phyloP scores from a whole-genome alignment of 1,140 invertebrate genomes.

The Cyclargus thomasi region DNA sequence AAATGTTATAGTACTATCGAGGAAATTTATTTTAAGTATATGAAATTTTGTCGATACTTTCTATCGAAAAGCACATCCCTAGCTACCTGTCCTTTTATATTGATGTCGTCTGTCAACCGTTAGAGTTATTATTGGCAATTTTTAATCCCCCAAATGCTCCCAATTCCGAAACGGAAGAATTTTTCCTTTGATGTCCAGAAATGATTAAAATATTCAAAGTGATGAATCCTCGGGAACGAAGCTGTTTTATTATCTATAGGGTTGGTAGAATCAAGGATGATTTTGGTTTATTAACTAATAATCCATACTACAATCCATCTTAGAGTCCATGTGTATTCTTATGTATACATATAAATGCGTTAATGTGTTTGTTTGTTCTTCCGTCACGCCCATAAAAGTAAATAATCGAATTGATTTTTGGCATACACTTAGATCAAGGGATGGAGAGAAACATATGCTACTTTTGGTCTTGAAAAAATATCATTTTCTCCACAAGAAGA shows the following conservation, averaged over 20 bases:
- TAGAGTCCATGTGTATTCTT: too few relatives aligned
- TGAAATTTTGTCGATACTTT: neutral
- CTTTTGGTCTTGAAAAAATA: too few relatives aligned
- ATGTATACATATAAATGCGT: too few relatives aligned
- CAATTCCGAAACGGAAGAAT: neutral
- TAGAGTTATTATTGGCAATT: constrained; percentile 14
- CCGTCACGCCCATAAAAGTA: too few relatives aligned
- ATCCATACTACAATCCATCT: too few relatives aligned
- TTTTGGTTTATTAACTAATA: too few relatives aligned
- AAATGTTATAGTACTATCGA: too few relatives aligned
- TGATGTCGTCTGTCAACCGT: constrained; percentile 7
- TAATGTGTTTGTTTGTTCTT: too few relatives aligned
- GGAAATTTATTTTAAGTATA: neutral
- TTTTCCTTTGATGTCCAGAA: neutral
- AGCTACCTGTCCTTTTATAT: neutral
- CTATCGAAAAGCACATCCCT: neutral
- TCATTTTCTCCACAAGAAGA: too few relatives aligned
- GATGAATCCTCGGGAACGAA: neutral
- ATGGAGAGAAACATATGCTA: too few relatives aligned
- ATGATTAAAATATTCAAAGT: neutral
- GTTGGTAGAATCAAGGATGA: neutral
- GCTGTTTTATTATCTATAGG: neutral
- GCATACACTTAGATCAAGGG: too few relatives aligned
- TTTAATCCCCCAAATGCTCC: neutral
- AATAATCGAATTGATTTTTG: too few relatives aligned